These are phyloP conservation scores for Drosophila virilis DNA, from an alignment of 1,140 invertebrate genomes.

Conservation along the genomic window DNA sequence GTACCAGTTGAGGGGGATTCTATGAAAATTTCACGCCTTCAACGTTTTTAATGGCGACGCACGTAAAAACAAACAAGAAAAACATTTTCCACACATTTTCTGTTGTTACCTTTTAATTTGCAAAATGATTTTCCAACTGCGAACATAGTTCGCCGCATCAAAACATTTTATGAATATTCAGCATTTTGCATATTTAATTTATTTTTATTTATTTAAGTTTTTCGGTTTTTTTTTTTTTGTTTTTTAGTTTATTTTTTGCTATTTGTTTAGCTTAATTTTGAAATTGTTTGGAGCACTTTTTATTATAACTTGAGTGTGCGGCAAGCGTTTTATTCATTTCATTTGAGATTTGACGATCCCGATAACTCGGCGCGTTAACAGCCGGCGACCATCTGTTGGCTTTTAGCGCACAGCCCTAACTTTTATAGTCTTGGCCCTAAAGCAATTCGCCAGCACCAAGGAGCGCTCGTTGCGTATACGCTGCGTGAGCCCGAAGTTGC, in stretches of 20 bases:
- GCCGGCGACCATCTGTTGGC: conserved; percentile 80
- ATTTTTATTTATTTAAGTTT: conserved; percentile 18
- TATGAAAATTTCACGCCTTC: conserved; percentile 66
- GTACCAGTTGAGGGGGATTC: conserved; percentile 16
- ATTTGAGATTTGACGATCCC: conserved; percentile 47
- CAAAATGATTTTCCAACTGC: conserved; percentile 25
- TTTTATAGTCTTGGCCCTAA: conserved; percentile 58
- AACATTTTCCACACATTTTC: conserved; percentile 37
- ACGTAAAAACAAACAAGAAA: conserved; percentile 60
- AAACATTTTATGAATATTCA: conserved; percentile 34
- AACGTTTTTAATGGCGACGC: conserved; percentile 58
- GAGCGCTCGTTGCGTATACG: conserved; percentile 71
- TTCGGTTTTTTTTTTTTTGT: conserved; percentile 13
- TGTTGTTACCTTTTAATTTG: conserved; percentile 50
- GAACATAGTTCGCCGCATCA: conserved; percentile 20
- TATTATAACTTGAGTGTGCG: conserved; percentile 52
- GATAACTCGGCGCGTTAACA: conserved; percentile 72
- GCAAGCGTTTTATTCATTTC: conserved; percentile 22
- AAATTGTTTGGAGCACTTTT: conserved; percentile 26
- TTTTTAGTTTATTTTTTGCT: conserved; percentile 31
- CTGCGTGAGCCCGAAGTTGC: conserved; percentile 60
- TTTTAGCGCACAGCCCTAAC: conserved; percentile 53
- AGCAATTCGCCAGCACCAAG: neutral
- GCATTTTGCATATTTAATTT: conserved; percentile 29
- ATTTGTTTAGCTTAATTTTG: conserved; percentile 1